Conservation (phyloP, 2,888 invertebrate genomes). For the Scaeva pyrastri region DNA sequence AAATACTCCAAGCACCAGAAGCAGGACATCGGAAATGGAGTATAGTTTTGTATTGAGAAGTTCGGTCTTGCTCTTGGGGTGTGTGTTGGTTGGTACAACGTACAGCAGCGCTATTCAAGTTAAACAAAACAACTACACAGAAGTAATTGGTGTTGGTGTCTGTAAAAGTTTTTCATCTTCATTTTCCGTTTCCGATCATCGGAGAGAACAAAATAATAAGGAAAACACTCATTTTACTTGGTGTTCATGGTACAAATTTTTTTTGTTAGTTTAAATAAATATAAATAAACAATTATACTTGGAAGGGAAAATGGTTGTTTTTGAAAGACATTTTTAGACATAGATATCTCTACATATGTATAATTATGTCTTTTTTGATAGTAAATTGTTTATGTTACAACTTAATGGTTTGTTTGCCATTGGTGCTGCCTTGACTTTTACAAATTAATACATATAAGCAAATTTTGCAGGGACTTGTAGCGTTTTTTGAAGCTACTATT, state of each 20-base stretch:
- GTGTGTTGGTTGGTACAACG: background rate
- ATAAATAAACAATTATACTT: slow-evolving; percentile 43
- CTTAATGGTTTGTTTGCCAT: background rate
- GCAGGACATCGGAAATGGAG: slow-evolving; percentile 38
- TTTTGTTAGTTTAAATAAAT: slow-evolving; percentile 42
- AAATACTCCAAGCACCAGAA: slow-evolving; percentile 30
- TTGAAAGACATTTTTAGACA: background rate
- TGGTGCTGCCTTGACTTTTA: background rate
- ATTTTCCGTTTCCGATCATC: slow-evolving; percentile 66
- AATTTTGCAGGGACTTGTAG: no score
- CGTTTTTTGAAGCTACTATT: no score
- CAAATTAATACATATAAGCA: no score
- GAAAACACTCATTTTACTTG: slow-evolving; percentile 50
- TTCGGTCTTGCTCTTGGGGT: background rate
- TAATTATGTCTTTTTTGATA: background rate
- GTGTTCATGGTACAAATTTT: slow-evolving; percentile 26
- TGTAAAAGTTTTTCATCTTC: slow-evolving; percentile 72
- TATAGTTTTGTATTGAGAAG: slow-evolving; percentile 5
- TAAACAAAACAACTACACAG: slow-evolving; percentile 36
- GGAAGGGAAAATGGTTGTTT: background rate
- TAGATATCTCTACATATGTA: no score
- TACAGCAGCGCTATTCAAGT: slow-evolving; percentile 19
- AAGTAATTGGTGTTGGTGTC: slow-evolving; percentile 65
- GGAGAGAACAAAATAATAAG: slow-evolving; percentile 63
- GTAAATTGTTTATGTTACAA: background rate